Conservation (phyloP, 2,888 invertebrate genomes). For the Himalopsyche anomala region DNA sequence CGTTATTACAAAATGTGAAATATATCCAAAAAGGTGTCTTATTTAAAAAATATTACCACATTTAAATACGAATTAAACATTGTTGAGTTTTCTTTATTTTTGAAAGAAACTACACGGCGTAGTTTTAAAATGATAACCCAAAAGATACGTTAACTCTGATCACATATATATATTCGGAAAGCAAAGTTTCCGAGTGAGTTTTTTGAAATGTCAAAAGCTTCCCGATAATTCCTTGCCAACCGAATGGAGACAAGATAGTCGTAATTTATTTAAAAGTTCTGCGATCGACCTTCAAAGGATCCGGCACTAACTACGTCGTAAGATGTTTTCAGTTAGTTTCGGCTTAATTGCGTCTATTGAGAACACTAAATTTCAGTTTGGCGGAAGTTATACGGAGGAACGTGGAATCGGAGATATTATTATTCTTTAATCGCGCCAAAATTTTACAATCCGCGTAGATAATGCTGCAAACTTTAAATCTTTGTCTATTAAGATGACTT, state of each 20-base stretch:
- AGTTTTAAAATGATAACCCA: too few relatives aligned
- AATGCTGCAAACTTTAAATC: not conserved
- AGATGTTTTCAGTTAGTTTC: slow-evolving; percentile 30
- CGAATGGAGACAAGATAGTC: slow-evolving; percentile 24
- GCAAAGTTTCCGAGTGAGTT: not conserved
- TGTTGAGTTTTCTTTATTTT: too few relatives aligned
- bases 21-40: too few relatives aligned
- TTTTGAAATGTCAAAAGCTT: slow-evolving; percentile 21
- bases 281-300: slow-evolving; percentile 26
- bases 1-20: too few relatives aligned
- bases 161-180: not conserved
- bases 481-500: not conserved
- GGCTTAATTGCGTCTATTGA: slow-evolving; percentile 17
- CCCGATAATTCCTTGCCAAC: not conserved
- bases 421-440: not conserved
- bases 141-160: too few relatives aligned
- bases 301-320: slow-evolving; percentile 32
- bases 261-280: slow-evolving; percentile 30
- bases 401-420: not conserved
- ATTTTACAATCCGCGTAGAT: not conserved
- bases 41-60: too few relatives aligned
- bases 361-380: slow-evolving; percentile 22
- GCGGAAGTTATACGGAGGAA: slow-evolving; percentile 7
- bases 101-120: too few relatives aligned
- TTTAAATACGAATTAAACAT: too few relatives aligned